Evolutionary conservation across 1,140 invertebrate species (phyloP).

Genomic region (Brachionus angularis): DNA sequence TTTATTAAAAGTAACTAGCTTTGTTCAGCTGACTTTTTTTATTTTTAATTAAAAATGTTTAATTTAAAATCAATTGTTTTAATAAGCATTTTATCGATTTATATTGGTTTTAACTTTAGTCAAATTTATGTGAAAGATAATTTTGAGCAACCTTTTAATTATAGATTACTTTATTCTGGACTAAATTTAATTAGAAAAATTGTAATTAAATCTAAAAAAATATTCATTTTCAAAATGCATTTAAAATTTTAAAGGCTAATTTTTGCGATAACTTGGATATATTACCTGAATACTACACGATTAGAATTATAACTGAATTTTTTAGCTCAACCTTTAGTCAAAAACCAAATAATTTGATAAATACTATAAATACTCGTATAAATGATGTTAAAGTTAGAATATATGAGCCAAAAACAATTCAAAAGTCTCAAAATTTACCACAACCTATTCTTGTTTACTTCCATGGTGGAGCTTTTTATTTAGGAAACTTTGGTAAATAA

Average conservation of each 20-base stretch:
- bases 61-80: no score
- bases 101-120: neutral
- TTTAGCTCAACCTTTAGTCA: no score
- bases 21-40: no score
- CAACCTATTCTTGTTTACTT: neutral
- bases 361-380: neutral
- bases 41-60: no score
- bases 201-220: no score
- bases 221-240: no score
- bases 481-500: neutral
- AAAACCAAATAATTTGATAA: neutral
- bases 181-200: no score
- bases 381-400: constrained; percentile 11
- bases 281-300: neutral
- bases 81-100: no score
- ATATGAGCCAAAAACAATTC: neutral
- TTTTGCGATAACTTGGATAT: neutral
- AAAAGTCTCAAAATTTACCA: neutral
- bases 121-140: neutral
- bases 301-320: neutral
- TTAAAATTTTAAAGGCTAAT: neutral
- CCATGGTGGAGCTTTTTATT: constrained; percentile 21
- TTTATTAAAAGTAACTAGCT: no score
- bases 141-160: neutral
- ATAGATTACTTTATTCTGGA: no score